Evolutionary conservation across 2,113 vertebrate genomes (phyloP), one percentile per base, ranked within the genome.

Genomic region (Laticauda laticaudata): DNA sequence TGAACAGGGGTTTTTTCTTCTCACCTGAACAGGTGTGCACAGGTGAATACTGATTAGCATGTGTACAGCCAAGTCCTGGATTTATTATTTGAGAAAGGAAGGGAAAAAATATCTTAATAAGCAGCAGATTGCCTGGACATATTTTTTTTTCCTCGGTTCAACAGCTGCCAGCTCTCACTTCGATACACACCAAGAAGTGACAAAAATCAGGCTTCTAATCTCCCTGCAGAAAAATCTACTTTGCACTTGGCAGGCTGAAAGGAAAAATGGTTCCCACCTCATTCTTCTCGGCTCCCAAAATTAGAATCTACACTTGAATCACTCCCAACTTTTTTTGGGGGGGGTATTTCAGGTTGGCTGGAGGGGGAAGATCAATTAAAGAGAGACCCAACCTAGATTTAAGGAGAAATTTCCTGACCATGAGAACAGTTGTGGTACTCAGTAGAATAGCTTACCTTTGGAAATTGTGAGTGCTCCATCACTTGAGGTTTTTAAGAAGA

Each of bases 331-430:
- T 95, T 54, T 14, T 24, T 89, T 0, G 20, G 18, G 4, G 89
- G 90, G 0, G 89, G 91, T 96, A 88, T 94, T 96, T 96, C 91
- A 96, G 95, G 96, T 94, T 96, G 95, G 92, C 94, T 95, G 91
- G 69, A 55, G 4, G 15, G 24, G 23, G 57, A 59, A 26, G 9
- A 3, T 59, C 2, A 59, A 51, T 9, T 24, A 59, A 59, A 9
- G 57, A 59, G 57, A 59, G 57, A 59, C 3, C 8, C 57, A 59
- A 59, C 23, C 57, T 59, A 3, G 23, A 26, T 9, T 24, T 26
- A 59, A 59, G 8, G 8, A 59, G 57, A 26, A 59, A 59, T 26
- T 59, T 55, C 57, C 23, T 59, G 8, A 59, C 9, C 23, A 10
- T 26, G 57, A 59, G 23, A 59, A 59, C 23, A 59, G 9, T 26